Conservation (phyloP, 2,113 vertebrate genomes). For the Dolichotis patagonum region DNA sequence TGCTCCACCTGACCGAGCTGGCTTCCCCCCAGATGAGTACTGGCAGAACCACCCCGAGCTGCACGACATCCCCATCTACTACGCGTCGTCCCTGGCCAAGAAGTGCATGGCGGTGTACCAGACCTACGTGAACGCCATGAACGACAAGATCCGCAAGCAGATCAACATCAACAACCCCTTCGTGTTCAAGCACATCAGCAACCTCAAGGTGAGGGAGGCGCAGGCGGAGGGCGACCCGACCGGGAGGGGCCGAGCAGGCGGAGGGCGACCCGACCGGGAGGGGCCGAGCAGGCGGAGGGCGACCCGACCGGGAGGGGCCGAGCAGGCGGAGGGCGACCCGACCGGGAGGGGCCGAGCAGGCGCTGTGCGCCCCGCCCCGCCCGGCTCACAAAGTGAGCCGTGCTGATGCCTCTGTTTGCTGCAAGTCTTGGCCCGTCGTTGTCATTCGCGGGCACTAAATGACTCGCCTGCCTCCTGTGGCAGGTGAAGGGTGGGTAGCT, state of each 20-base stretch:
- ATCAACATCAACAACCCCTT: constrained; percentile 99
- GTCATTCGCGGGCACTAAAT: not conserved
- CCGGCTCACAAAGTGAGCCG: too few relatives aligned
- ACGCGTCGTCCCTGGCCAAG: constrained; percentile 97
- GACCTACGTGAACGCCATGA: constrained; percentile 99
- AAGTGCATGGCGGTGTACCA: constrained; percentile 99
- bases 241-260: too few relatives aligned
- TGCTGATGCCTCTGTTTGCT: not conserved
- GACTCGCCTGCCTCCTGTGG: not conserved
- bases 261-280: too few relatives aligned
- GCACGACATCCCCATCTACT: constrained; percentile 98
- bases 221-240: fast-evolving
- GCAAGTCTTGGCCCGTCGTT: fast-evolving
- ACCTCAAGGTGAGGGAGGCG: constrained; percentile 91
- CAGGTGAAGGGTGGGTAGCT: not conserved
- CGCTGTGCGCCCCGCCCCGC: too few relatives aligned
- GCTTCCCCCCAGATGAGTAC: constrained; percentile 92
- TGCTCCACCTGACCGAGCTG: not conserved
- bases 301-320: too few relatives aligned
- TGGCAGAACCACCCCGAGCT: constrained; percentile 99
- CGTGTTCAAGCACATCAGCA: constrained; percentile 99
- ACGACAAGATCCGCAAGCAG: constrained; percentile 99
- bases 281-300: too few relatives aligned
- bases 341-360: too few relatives aligned
- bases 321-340: too few relatives aligned